Evolutionary conservation across 2,888 invertebrate species (phyloP), one percentile per base, ranked within the genome.

Genomic region (Mycalesis mineus): DNA sequence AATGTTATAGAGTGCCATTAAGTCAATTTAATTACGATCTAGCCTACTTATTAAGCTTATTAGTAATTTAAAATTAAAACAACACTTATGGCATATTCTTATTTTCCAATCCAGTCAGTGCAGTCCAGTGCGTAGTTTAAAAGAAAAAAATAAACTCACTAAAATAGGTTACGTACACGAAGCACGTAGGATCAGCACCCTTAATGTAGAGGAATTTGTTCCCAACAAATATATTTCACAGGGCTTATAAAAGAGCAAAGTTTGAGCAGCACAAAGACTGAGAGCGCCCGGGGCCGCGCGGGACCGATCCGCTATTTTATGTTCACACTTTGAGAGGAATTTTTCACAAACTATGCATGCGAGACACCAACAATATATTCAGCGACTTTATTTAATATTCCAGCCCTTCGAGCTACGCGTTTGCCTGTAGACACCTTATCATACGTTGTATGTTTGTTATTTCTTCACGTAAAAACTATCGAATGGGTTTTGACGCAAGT

Each of bases 341-440:
- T 80, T 79, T 78, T 77, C 73, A 75, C 78, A 76, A 80, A 82
- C 75, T 82, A 81, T 80, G 77, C 74, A 79, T 79, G 77, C 68
- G 73, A 78, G 71, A 68, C 69, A 63, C 57, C 45, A 51, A 62
- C 67, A 67, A 71, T 67, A 71, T 70, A 47, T 51, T 48, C 31
- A 48, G 49, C 14, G 36, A 48, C 33, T 42, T 52, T 41, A 52
- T 52, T 52, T 42, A 52, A 52, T 42, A 52, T 22, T 42, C 42
- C 17, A 15, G 40, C 29, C 1, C 28, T 15, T 51, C 29, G 15
- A 42, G 22, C 41, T 13, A 52, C 17, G 33, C 15, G 22, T 11
- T 28, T 37, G 9, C 37, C n/a, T 4, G 28, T 39, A 22, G 49
- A 28, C 28, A 14, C 28, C 28, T 2, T 11, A 1, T n/a, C 6